Evolutionary conservation across 2,797 vertebrate species (phyloP), one percentile per base, ranked within the genome.

Genomic region (Phrynocephalus forsythii): DNA sequence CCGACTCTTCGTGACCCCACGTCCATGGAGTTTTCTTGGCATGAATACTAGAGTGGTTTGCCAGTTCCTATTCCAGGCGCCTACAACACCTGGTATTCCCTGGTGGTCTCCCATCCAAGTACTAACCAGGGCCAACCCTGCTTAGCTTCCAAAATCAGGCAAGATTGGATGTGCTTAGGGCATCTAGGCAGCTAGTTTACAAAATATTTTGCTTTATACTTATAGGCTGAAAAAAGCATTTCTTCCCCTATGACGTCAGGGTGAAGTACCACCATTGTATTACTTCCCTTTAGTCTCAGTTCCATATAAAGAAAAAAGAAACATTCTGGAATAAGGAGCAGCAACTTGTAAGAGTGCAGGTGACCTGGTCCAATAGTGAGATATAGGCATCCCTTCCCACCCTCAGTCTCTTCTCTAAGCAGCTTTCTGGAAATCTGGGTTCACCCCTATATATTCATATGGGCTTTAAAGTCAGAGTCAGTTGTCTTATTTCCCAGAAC

Each of bases 201-300:
- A 24, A 20, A n/a, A 85, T 78, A 86, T 28, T 60, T 16, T 66
- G 20, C 77, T 85, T 75, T 48, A 33, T 72, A 72, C 82, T 52
- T 9, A 22, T 48, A 20, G 33, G 63, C 44, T 11, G 30, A 85
- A 84, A 33, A 60, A 60, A 56, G 16, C 60, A 67, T 13, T 22
- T 6, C 7, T 8, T 30, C 60, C 50, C 3, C 30, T 3, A 56
- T 56, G 10, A 13, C 52, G 2, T 56, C 9, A 56, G 77, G 30
- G 11, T 22, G 50, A 66, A 76, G 6, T 38, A 33, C 1, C 33
- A 63, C n/a, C 52, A 75, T 44, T 44, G 38, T 0, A 10, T 33
- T n/a, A 44, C 2, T 48, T 22, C 8, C 26, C 18, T 66, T 24
- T 85, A 20, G 10, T 28, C 44, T 68, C 22, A 11, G 22, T 44